Evolutionary conservation across 2,888 invertebrate species (phyloP), one percentile per base, ranked within the genome.

Genomic region (Epinotia brunnichana): DNA sequence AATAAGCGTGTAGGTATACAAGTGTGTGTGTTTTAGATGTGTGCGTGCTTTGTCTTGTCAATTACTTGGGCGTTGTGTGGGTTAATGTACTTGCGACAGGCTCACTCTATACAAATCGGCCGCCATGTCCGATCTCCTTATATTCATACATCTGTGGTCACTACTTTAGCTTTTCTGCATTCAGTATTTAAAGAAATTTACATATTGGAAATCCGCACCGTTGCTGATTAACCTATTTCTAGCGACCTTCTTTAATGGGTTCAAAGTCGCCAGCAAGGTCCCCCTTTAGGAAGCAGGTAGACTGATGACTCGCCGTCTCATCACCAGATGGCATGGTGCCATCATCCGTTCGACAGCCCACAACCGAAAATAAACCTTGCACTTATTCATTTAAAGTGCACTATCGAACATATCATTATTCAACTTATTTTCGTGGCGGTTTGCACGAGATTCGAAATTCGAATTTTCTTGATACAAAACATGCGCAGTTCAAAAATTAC

Each of bases 231-330:
- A 54, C 73, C 69, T 69, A 73, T 59, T 63, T 60, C 53, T 17
- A 63, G 24, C 56, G 77, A 63, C 77, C 79, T 80, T 77, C 74
- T 39, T 29, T 73, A 82, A 79, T 76, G 80, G 77, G 83, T 83
- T 84, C 86, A 88, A 81, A 85, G 87, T 83, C 85, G 77, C 71
- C 71, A 70, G 77, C 86, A 84, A 88, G 85, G 87, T 81, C 81
- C 79, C 56, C 74, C 69, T 79, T 75, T 80, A 78, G 79, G 80
- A 81, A 81, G 75, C 83, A 83, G 85, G 84, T 85, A 85, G 82
- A 76, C 68, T 71, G 70, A 70, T 69, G 75, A 75, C 67, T 76
- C 69, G 76, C 64, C 60, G 64, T 66, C 67, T 74, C 71, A 56
- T 41, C 72, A 54, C 59, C 61, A 51, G 35, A 69, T 74, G 74